phyloP scores from a whole-genome alignment of 2,113 vertebrate genomes.

The Cinclus cinclus region DNA sequence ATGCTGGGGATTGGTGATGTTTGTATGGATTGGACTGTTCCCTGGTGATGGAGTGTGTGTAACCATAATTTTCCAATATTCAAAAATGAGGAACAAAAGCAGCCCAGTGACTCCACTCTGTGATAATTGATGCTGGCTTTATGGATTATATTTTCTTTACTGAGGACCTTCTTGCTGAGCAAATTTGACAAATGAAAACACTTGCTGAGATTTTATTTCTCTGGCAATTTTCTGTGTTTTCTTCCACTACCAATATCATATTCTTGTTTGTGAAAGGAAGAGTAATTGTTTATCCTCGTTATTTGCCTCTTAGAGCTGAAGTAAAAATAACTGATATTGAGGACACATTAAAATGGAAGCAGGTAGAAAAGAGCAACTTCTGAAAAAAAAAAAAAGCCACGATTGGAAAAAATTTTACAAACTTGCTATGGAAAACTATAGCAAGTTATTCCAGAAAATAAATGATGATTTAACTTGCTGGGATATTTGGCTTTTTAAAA shows the following conservation, averaged over 20 bases:
- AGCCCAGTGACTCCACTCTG: background rate
- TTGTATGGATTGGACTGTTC: background rate
- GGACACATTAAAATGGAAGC: slow-evolving; percentile 23
- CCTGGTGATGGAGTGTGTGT: background rate
- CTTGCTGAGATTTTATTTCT: slow-evolving; percentile 27
- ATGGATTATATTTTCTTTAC: slow-evolving; percentile 14
- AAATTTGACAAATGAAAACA: slow-evolving; percentile 40
- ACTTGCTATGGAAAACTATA: background rate
- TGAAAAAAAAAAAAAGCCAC: background rate
- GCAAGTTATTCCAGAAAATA: background rate
- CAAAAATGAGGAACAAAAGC: slow-evolving; percentile 3
- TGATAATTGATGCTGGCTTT: background rate
- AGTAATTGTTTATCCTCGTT: background rate
- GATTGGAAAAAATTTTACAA: background rate
- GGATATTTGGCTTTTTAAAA: background rate
- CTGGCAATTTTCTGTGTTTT: slow-evolving; percentile 12
- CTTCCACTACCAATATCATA: background rate
- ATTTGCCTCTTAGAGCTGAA: slow-evolving; percentile 3
- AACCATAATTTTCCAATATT: background rate
- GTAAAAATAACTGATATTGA: slow-evolving; percentile 46
- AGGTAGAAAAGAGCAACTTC: slow-evolving; percentile 1
- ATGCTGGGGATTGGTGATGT: background rate
- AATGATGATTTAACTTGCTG: background rate
- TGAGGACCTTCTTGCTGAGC: slow-evolving; percentile 7
- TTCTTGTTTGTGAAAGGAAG: slow-evolving; percentile 23